Conservation (phyloP, 1,140 invertebrate genomes). For the Phortica variegata region DNA sequence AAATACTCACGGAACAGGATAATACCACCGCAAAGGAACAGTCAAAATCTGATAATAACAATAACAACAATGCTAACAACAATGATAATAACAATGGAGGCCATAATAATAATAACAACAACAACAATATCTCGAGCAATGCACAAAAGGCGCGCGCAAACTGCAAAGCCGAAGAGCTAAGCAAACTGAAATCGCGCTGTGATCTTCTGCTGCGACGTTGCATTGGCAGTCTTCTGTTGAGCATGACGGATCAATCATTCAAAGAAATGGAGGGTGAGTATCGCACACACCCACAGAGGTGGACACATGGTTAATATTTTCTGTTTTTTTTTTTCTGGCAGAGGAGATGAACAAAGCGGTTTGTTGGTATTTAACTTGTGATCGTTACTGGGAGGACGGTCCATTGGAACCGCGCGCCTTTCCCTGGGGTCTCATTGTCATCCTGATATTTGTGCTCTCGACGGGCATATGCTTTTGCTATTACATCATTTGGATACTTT, state of each 20-base stretch:
- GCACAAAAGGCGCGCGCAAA: constrained; percentile 74
- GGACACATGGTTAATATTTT: background rate
- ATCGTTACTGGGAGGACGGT: constrained; percentile 86
- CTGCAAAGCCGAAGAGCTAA: constrained; percentile 77
- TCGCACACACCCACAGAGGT: background rate
- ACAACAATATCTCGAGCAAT: constrained; percentile 39
- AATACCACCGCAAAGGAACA: too few relatives aligned
- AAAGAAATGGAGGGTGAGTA: constrained; percentile 78
- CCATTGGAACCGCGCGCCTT: constrained; percentile 72
- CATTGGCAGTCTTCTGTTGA: constrained; percentile 74
- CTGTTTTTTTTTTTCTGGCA: constrained; percentile 51
- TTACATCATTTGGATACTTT: constrained; percentile 86
- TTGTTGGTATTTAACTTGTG: constrained; percentile 89
- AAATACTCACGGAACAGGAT: too few relatives aligned
- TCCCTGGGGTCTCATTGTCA: constrained; percentile 75
- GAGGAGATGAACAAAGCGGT: constrained; percentile 83
- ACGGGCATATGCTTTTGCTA: constrained; percentile 83
- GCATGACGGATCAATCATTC: constrained; percentile 79
- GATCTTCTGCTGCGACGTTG: constrained; percentile 68
- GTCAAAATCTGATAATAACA: too few relatives aligned
- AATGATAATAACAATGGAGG: background rate
- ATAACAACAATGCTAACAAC: too few relatives aligned
- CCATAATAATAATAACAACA: constrained; percentile 15
- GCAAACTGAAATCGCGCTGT: constrained; percentile 70
- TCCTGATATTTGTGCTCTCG: constrained; percentile 74